phyloP scores from a whole-genome alignment of 2,888 invertebrate species.

The Electrophaes corylata region DNA sequence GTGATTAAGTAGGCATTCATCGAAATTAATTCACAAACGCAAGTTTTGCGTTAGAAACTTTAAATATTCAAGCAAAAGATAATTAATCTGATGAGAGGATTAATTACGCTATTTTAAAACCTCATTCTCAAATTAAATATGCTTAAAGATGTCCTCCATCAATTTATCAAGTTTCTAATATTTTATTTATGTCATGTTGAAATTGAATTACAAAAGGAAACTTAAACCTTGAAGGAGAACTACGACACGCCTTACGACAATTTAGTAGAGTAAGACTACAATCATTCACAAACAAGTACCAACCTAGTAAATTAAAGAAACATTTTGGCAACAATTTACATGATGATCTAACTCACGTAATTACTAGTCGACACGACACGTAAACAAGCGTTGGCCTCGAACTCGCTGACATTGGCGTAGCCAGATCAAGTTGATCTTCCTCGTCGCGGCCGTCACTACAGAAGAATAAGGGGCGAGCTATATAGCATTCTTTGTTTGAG shows the following conservation, averaged over 20 bases:
- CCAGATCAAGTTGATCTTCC: slow-evolving; percentile 54
- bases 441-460: slow-evolving; percentile 33
- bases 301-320: slow-evolving; percentile 47
- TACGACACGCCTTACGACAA: slow-evolving; percentile 22
- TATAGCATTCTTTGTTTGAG: neutral
- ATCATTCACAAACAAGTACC: slow-evolving; percentile 38
- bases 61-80: slow-evolving; percentile 17
- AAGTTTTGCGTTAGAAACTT: slow-evolving; percentile 29
- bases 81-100: slow-evolving; percentile 13
- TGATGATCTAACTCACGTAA: slow-evolving; percentile 49
- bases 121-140: slow-evolving; percentile 24
- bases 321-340: slow-evolving; percentile 64
- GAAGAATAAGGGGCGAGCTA: slow-evolving; percentile 3
- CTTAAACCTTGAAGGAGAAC: slow-evolving; percentile 25
- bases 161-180: slow-evolving; percentile 20
- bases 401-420: slow-evolving; percentile 61
- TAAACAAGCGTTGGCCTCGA: slow-evolving; percentile 72
- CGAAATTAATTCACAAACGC: slow-evolving; percentile 28
- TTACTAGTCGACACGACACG: slow-evolving; percentile 58
- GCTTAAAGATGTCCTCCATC: no score
- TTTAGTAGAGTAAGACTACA: slow-evolving; percentile 29
- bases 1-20: slow-evolving; percentile 31
- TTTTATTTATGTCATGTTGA: slow-evolving; percentile 27
- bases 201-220: slow-evolving; percentile 31
- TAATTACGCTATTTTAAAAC: neutral